phyloP scores from a whole-genome alignment of 2,888 invertebrate species.

The Tenodera sinensis region DNA sequence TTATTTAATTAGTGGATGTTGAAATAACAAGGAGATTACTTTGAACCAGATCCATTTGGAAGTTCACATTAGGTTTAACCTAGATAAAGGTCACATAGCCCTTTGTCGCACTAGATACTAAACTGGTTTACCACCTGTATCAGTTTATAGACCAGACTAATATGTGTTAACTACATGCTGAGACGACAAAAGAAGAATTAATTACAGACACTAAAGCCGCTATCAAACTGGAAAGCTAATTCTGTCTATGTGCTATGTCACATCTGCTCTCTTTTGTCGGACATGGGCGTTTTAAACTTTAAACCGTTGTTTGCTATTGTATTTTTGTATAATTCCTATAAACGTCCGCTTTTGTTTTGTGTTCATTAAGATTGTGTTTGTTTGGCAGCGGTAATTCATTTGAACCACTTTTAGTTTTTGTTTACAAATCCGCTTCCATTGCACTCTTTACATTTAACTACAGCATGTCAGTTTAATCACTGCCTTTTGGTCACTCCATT shows the following conservation, averaged over 20 bases:
- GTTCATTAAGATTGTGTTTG: background rate
- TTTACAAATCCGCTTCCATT: background rate
- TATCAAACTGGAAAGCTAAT: background rate
- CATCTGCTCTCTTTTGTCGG: background rate
- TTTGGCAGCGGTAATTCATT: background rate
- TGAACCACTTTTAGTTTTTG: background rate
- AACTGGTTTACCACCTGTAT: too few relatives aligned
- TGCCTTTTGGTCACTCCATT: background rate
- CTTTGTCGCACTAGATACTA: too few relatives aligned
- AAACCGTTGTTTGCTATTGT: background rate
- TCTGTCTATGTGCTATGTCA: background rate
- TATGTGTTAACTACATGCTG: background rate
- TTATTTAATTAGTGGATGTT: too few relatives aligned
- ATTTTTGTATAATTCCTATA: background rate
- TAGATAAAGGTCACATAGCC: too few relatives aligned
- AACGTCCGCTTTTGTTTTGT: background rate
- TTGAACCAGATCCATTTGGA: too few relatives aligned
- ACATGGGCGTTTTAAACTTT: background rate
- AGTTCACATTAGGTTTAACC: too few relatives aligned
- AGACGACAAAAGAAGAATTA: background rate
- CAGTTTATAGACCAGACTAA: too few relatives aligned
- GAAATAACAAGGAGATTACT: too few relatives aligned
- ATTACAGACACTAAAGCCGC: background rate
- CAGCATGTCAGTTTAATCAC: background rate
- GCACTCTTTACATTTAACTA: background rate